Evolutionary conservation across 2,888 invertebrate genomes (phyloP), one percentile per base, ranked within the genome.

Genomic region (Fabriciana adippe): DNA sequence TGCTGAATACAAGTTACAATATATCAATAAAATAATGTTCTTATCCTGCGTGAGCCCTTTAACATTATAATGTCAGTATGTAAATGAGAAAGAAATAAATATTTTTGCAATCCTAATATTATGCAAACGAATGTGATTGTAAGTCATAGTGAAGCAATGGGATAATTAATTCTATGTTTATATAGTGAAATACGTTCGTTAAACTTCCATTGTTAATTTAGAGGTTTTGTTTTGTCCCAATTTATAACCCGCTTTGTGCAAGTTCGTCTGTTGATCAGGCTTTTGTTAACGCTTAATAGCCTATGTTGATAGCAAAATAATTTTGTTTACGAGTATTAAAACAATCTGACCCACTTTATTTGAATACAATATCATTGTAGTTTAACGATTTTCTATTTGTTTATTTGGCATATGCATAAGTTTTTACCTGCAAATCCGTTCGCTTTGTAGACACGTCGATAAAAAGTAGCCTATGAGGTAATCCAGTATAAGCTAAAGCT

Each of bases 121-220:
- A 41, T 41, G 35, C 35, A 56, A 41, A 18, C 16, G 16, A 47
- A 8, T 57, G 15, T 57, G 35, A 41, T 57, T 56, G 55, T 60
- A 45, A 72, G 65, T 68, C 69, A 45, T 69, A 31, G 63, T 6
- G 66, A 65, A 50, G 21, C 41, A 11, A 67, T 65, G 51, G 60
- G 47, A 67, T 72, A 73, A 75, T 74, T 71, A 72, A 74, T 72
- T 68, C 71, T 54, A 16, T 74, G 69, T 74, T 74, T 74, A 71
- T 73, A 64, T 71, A 71, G 56, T 64, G 69, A 69, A 73, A 72
- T 75, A 71, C 70, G 72, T 73, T 75, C 68, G 70, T 73, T 73
- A 73, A 73, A 74, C 70, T 72, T 71, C 68, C 68, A 72, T 71
- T 75, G 74, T 74, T 71, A 67, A 71, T 70, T 71, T 69, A 67